These are phyloP conservation scores for Anguilla marmorata DNA, from an alignment of 2,797 vertebrate species.

Conservation along the genomic window DNA sequence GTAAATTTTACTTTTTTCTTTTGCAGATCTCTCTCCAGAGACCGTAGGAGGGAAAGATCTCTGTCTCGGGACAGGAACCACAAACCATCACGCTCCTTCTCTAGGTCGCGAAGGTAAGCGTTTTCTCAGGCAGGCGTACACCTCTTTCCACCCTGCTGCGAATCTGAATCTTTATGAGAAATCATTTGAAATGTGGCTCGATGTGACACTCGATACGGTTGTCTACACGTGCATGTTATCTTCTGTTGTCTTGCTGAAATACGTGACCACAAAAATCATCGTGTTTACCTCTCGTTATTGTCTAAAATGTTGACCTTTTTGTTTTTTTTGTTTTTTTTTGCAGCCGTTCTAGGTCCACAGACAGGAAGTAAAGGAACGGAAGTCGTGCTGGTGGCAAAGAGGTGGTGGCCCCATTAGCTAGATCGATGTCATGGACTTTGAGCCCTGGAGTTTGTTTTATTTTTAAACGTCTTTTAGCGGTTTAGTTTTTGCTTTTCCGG, in stretches of 20 bases:
- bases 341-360: conserved; percentile 95
- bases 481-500: conserved; percentile 43
- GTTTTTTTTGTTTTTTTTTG: conserved; percentile 28
- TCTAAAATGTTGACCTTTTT: conserved; percentile 6
- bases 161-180: background rate
- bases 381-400: conserved; percentile 48
- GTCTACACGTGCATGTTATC: background rate
- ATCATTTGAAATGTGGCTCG: background rate
- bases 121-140: too few relatives aligned
- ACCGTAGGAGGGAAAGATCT: conserved; percentile 95
- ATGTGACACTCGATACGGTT: background rate
- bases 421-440: conserved; percentile 55
- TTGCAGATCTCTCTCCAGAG: conserved; percentile 93
- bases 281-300: background rate
- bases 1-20: background rate
- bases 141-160: background rate
- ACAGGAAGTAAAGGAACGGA: conserved; percentile 80
- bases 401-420: conserved; percentile 51
- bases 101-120: conserved; percentile 92
- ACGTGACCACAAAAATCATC: background rate
- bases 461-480: conserved; percentile 59
- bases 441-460: conserved; percentile 39
- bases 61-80: conserved; percentile 95
- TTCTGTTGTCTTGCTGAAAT: background rate
- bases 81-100: conserved; percentile 95